Percentiles rank a stretch among this genome's conserved stretches.
Conservation (phyloP, 2,113 vertebrate genomes). For the Eurypyga helias region DNA sequence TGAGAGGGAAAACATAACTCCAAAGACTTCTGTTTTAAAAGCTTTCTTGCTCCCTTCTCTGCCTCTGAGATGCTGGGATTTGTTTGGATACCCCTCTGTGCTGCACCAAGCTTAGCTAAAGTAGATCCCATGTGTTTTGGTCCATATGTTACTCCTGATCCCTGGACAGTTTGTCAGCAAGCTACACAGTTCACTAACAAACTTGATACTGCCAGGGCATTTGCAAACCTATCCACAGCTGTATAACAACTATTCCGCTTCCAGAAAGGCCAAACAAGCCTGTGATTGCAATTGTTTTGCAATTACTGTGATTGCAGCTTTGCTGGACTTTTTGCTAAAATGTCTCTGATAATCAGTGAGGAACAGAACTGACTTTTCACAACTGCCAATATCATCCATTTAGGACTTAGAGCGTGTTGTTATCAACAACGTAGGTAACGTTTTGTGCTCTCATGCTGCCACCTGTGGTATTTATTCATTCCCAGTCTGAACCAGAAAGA, state of each 20-base stretch:
- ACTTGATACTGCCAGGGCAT: not conserved
- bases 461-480: constrained; percentile 45
- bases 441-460: not conserved
- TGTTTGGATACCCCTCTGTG: not conserved
- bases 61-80: not conserved
- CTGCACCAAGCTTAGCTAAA: not conserved
- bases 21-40: not conserved
- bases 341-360: constrained; percentile 19
- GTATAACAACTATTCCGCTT: not conserved
- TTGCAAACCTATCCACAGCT: not conserved
- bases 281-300: constrained; percentile 41
- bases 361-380: constrained; percentile 23
- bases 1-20: not conserved
- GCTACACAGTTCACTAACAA: not conserved
- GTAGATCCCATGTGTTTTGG: not conserved
- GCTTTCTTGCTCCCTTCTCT: not conserved
- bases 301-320: constrained; percentile 58
- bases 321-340: constrained; percentile 35
- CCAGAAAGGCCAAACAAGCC: constrained; percentile 31
- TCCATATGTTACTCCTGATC: not conserved
- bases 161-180: not conserved
- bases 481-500: not conserved
- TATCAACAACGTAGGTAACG: constrained; percentile 3
- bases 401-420: not conserved
- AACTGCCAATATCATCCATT: constrained; percentile 15